phyloP scores from a whole-genome alignment of 2,888 invertebrate genomes.

The Cosmia pyralina region DNA sequence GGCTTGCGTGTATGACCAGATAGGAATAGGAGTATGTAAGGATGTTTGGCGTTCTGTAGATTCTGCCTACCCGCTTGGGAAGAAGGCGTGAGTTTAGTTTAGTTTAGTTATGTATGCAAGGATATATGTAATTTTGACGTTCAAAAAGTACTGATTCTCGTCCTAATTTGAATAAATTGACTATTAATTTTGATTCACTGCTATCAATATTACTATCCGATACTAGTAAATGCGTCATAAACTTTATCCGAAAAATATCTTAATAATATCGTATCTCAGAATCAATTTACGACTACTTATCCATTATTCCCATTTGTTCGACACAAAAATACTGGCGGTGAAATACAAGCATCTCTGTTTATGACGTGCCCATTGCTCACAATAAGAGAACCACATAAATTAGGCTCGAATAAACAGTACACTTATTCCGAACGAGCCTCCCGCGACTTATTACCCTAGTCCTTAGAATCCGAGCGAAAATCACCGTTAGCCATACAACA shows the following conservation, averaged over 20 bases:
- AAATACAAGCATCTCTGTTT: conserved; percentile 59
- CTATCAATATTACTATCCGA: no score
- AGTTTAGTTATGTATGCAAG: no score
- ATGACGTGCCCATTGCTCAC: conserved; percentile 67
- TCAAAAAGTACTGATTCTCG: background rate
- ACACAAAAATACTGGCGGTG: conserved; percentile 40
- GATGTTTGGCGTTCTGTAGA: no score
- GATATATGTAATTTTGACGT: background rate
- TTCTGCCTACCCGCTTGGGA: no score
- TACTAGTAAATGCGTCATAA: background rate
- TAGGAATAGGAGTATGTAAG: no score
- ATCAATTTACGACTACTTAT: conserved; percentile 53
- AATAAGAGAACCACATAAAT: conserved; percentile 75
- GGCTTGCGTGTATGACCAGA: no score
- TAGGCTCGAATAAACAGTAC: conserved; percentile 74
- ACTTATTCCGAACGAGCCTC: conserved; percentile 68
- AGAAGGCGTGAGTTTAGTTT: no score
- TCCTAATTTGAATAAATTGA: background rate
- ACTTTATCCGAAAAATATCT: conserved; percentile 1
- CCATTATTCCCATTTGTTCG: conserved; percentile 52
- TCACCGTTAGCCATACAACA: conserved; percentile 49
- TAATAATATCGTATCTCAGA: conserved; percentile 42
- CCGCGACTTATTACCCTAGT: conserved; percentile 68
- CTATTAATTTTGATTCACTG: background rate
- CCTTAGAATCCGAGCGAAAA: conserved; percentile 43